phyloP scores from a whole-genome alignment of 2,797 vertebrate genomes.

The Etheostoma nigrum region DNA sequence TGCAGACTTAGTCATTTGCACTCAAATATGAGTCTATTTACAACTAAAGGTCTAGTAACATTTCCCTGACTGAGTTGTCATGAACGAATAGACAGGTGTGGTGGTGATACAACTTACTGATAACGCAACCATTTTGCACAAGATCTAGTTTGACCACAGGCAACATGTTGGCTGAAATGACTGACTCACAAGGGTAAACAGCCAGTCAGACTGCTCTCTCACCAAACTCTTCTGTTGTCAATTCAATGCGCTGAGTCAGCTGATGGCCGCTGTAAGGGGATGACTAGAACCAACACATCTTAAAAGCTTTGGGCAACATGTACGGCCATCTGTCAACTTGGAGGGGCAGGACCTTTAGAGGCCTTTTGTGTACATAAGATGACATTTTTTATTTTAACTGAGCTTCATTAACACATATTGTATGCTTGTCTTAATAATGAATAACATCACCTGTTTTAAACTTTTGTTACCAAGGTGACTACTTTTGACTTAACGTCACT shows the following conservation, averaged over 20 bases:
- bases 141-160: conserved; percentile 35
- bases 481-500: not conserved
- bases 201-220: conserved; percentile 12
- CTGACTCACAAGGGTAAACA: conserved; percentile 21
- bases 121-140: conserved; percentile 14
- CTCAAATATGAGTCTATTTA: conserved; percentile 3
- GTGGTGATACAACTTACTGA: not conserved
- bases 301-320: not conserved
- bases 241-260: conserved; percentile 8
- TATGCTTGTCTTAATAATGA: not conserved
- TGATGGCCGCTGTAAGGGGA: not conserved
- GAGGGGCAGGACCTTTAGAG: not conserved
- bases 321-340: not conserved
- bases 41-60: not conserved
- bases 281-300: not conserved
- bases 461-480: not conserved
- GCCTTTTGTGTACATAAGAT: too few species aligned
- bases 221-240: not conserved
- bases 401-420: not conserved
- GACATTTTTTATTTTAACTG: not conserved
- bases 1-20: not conserved
- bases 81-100: not conserved
- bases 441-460: not conserved
- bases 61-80: conserved; percentile 8
- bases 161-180: conserved; percentile 30